Percentiles rank a stretch among this genome's conserved stretches.
Conservation (phyloP, 2,113 vertebrate genomes). For the Lampris megalopsis region DNA sequence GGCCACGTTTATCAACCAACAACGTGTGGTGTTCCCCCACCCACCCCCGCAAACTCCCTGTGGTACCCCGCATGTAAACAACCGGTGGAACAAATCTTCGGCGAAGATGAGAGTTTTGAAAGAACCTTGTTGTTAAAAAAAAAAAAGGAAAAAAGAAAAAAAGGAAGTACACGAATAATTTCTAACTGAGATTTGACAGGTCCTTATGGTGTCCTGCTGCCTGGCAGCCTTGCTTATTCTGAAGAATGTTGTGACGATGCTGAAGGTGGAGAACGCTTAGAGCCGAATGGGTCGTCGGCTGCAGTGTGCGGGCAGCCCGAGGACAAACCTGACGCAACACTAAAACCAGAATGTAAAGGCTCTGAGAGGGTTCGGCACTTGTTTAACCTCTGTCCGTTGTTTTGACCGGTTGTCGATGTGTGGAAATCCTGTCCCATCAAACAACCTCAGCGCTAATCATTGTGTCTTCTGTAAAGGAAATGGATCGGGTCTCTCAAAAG, state of each 20-base stretch:
- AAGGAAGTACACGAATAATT: no score
- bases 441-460: conserved; percentile 1
- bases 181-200: neutral
- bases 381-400: neutral
- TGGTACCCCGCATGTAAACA: conserved; percentile 39
- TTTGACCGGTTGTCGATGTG: neutral
- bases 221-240: conserved; percentile 27
- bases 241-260: conserved; percentile 23
- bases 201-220: conserved; percentile 1
- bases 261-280: no score
- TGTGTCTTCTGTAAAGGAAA: conserved; percentile 16
- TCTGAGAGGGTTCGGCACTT: neutral
- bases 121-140: conserved; percentile 53
- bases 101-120: neutral
- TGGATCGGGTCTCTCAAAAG: neutral
- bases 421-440: conserved; percentile 1
- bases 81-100: neutral
- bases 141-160: conserved; percentile 17
- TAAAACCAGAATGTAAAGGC: conserved; percentile 45
- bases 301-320: neutral
- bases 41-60: conserved; percentile 17
- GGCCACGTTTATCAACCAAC: neutral
- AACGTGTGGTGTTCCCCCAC: neutral
- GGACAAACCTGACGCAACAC: neutral
- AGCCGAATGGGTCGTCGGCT: no score